These are phyloP conservation scores for Cephalopterus ornatus DNA, from an alignment of 2,113 vertebrate genomes.

Conservation along the genomic window DNA sequence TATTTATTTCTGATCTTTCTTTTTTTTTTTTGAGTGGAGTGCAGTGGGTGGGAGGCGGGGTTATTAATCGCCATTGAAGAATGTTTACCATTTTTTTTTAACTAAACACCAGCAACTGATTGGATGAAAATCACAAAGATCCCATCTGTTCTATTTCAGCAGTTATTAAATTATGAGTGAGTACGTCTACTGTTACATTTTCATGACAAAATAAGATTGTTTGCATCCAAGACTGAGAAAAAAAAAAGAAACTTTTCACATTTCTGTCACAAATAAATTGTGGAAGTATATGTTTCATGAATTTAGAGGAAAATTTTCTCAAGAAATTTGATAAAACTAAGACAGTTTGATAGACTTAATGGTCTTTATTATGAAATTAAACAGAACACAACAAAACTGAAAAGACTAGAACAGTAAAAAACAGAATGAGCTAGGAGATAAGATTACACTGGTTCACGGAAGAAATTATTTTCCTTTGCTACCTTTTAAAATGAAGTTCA, in stretches of 20 bases:
- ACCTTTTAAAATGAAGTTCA: background rate
- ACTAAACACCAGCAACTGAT: background rate
- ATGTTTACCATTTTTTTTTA: background rate
- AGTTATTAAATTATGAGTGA: background rate
- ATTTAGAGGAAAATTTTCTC: background rate
- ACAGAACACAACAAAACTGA: background rate
- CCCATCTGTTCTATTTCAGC: background rate
- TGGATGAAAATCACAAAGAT: background rate
- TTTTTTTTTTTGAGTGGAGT: background rate
- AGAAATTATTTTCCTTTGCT: background rate
- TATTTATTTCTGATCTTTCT: background rate
- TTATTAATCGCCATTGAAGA: background rate
- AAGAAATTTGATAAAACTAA: background rate
- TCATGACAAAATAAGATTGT: background rate
- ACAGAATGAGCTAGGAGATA: background rate
- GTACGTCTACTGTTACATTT: background rate
- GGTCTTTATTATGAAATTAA: background rate
- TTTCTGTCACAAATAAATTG: background rate
- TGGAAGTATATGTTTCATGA: background rate
- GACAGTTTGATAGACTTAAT: background rate
- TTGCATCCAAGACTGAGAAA: background rate
- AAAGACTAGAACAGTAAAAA: background rate
- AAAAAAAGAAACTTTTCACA: background rate
- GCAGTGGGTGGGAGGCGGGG: accelerated
- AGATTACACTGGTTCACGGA: background rate